Evolutionary conservation across 2,888 invertebrate genomes (phyloP).

Genomic region (Lasius fuliginosus): DNA sequence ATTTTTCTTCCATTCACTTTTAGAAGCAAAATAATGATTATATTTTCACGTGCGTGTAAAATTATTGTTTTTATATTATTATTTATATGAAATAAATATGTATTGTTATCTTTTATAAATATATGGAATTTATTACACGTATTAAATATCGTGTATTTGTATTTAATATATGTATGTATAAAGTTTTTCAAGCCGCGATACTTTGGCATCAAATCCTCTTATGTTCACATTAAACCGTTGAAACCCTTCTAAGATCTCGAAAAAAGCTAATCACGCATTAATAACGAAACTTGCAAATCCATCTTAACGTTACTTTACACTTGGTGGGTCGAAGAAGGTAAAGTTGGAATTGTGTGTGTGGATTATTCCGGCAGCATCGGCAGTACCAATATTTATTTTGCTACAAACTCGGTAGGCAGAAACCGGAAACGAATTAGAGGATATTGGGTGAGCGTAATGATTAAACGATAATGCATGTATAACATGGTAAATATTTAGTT

Average conservation of each 20-base stretch:
- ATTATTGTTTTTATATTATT: not conserved
- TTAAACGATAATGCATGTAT: constrained; percentile 36
- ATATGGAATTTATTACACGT: not conserved
- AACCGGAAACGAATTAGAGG: constrained; percentile 33
- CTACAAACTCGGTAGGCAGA: constrained; percentile 27
- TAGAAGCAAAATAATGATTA: not conserved
- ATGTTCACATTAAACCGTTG: not conserved
- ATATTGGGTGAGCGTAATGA: constrained; percentile 36
- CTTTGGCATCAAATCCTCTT: not conserved
- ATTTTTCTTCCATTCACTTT: not conserved
- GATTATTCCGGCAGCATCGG: constrained; percentile 40
- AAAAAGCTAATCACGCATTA: constrained; percentile 19
- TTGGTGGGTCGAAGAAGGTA: not conserved
- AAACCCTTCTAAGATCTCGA: not conserved
- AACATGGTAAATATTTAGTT: constrained; percentile 31
- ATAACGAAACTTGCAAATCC: not conserved
- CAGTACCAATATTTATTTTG: constrained; percentile 43
- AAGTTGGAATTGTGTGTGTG: constrained; percentile 10
- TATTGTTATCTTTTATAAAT: not conserved
- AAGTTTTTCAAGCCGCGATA: not conserved
- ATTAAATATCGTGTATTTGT: not conserved
- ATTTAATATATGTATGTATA: not conserved
- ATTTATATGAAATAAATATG: not conserved
- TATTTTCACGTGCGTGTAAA: not conserved
- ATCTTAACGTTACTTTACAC: constrained; percentile 12